These are phyloP conservation scores for Caenorhabditis sp. DNA, from an alignment of 2,888 invertebrate species.

Conservation along the genomic window DNA sequence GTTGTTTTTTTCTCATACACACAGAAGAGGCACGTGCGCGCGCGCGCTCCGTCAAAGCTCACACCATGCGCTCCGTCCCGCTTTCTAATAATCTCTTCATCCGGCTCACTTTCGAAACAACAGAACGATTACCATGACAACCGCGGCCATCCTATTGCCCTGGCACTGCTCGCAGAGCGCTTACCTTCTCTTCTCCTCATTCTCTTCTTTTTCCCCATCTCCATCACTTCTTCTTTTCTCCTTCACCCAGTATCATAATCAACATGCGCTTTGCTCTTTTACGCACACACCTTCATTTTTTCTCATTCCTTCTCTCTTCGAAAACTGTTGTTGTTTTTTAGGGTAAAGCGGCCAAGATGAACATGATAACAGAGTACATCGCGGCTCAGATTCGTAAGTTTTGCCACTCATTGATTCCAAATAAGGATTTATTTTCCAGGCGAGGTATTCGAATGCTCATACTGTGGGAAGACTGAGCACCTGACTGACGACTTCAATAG, in stretches of 20 bases:
- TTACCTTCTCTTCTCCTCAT: neutral
- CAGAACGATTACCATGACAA: conserved; percentile 1
- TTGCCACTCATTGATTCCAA: too few relatives aligned
- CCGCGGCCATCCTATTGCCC: conserved; percentile 6
- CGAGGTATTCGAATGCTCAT: too few relatives aligned
- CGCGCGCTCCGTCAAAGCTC: too few relatives aligned
- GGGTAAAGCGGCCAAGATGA: too few relatives aligned
- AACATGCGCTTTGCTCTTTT: neutral
- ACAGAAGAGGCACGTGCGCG: too few relatives aligned
- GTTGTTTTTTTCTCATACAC: too few relatives aligned
- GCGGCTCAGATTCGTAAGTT: too few relatives aligned
- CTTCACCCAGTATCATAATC: neutral
- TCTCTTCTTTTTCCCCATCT: neutral
- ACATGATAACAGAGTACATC: too few relatives aligned
- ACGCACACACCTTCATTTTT: neutral
- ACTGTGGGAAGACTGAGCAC: too few relatives aligned
- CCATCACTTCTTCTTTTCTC: neutral
- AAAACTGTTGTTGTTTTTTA: neutral
- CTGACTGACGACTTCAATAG: too few relatives aligned
- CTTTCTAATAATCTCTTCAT: conserved; percentile 3
- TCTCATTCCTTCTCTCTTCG: neutral
- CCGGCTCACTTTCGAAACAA: conserved; percentile 1
- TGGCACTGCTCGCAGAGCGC: neutral
- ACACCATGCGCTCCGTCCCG: neutral
- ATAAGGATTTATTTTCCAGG: too few relatives aligned